Evolutionary conservation across 2,888 invertebrate genomes (phyloP).

Genomic region (Drosophila hawaiiensis): DNA sequence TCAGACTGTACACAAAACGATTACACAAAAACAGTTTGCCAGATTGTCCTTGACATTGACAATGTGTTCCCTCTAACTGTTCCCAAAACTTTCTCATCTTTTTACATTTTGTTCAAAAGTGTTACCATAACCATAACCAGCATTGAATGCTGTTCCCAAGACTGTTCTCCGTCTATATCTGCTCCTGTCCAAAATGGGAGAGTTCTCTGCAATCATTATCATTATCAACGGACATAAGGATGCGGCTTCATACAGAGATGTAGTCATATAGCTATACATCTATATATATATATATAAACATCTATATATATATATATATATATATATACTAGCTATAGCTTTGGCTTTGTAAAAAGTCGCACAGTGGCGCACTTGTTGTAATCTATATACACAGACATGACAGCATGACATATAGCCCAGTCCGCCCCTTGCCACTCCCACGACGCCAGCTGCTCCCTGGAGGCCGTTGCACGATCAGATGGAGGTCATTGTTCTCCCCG

Average conservation of each 20-base stretch:
- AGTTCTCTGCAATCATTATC: conserved; percentile 15
- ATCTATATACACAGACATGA: conserved; percentile 38
- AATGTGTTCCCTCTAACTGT: neutral
- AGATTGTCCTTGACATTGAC: neutral
- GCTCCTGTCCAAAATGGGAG: neutral
- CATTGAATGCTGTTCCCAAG: neutral
- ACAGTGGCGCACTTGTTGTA: conserved; percentile 34
- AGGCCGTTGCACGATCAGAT: conserved; percentile 52
- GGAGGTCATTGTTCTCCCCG: conserved; percentile 59
- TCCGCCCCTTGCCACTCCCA: conserved; percentile 23
- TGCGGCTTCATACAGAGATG: neutral
- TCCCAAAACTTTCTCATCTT: neutral
- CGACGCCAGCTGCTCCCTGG: conserved; percentile 7
- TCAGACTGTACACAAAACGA: neutral
- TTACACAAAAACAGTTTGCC: neutral
- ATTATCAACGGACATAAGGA: conserved; percentile 29
- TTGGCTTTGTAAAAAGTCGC: conserved; percentile 19
- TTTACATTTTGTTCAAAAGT: neutral
- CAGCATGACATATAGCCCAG: conserved; percentile 25
- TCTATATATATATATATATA: too few species aligned
- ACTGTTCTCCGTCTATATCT: neutral
- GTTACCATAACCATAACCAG: neutral
- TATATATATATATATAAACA: neutral
- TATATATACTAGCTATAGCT: neutral
- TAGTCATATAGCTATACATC: neutral